Percentiles rank a stretch among this genome's conserved stretches.
phyloP scores from a whole-genome alignment of 2,888 invertebrate species.

The Hybos culiciformis region DNA sequence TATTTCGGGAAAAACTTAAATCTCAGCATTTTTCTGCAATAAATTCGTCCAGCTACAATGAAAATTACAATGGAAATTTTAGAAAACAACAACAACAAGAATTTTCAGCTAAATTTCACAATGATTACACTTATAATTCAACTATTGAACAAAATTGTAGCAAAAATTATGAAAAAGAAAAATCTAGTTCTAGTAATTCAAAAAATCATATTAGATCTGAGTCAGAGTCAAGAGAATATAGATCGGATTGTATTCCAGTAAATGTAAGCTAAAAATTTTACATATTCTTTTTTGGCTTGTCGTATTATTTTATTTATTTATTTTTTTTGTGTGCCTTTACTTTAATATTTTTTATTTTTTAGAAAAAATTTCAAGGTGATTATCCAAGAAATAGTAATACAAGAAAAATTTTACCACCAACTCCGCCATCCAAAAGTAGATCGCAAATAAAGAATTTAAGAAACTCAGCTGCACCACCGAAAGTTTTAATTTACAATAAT shows the following conservation, averaged over 20 bases:
- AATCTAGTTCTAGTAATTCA: too few relatives aligned
- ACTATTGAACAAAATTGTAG: background rate
- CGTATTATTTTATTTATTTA: too few relatives aligned
- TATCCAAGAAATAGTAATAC: background rate
- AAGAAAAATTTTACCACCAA: background rate
- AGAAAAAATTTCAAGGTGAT: too few relatives aligned
- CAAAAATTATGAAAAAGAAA: background rate
- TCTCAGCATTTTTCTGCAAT: background rate
- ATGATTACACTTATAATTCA: background rate
- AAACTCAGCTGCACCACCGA: background rate
- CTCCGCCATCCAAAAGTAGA: background rate
- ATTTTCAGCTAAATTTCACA: background rate
- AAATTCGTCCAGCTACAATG: background rate
- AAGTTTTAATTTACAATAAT: background rate
- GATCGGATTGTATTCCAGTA: background rate
- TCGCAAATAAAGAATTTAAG: background rate
- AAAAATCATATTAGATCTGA: too few relatives aligned
- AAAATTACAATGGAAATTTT: background rate
- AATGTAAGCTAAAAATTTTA: background rate
- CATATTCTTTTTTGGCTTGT: too few relatives aligned
- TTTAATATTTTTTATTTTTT: too few relatives aligned
- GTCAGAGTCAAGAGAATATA: background rate
- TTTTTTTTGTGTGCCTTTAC: too few relatives aligned
- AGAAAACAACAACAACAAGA: background rate
- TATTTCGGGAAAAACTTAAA: background rate